phyloP scores from a whole-genome alignment of 2,888 invertebrate genomes.

The Cabera pusaria region DNA sequence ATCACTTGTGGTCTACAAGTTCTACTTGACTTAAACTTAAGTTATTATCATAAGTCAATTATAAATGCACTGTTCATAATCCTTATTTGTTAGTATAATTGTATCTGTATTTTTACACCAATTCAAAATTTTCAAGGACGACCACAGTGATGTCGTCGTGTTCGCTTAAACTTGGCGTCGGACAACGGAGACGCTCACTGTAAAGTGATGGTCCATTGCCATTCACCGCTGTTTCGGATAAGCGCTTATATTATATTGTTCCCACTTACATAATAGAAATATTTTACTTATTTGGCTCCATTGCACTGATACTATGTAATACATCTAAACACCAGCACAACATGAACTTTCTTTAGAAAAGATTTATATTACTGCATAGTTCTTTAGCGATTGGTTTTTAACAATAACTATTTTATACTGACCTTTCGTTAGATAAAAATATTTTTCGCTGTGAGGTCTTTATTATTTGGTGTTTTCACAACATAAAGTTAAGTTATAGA shows the following conservation, averaged over 20 bases:
- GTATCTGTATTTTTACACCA: too few relatives aligned
- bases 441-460: slow-evolving; percentile 8
- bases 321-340: slow-evolving; percentile 10
- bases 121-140: too few relatives aligned
- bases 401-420: slow-evolving; percentile 1
- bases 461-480: slow-evolving; percentile 5
- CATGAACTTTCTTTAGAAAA: too few relatives aligned
- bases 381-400: slow-evolving; percentile 13
- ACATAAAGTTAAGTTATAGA: slow-evolving; percentile 19
- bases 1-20: too few relatives aligned
- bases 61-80: too few relatives aligned
- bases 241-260: slow-evolving; percentile 42
- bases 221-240: slow-evolving; percentile 57
- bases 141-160: too few relatives aligned
- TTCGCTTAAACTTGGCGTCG: too few relatives aligned
- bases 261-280: slow-evolving; percentile 62
- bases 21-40: too few relatives aligned
- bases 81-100: too few relatives aligned
- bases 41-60: too few relatives aligned
- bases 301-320: slow-evolving; percentile 10
- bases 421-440: background rate
- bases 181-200: slow-evolving; percentile 44
- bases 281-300: slow-evolving; percentile 51
- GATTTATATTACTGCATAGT: too few relatives aligned
- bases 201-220: slow-evolving; percentile 57